Base-by-base conservation (phyloP, 1,140 invertebrate genomes). In the Listronotus oregonensis region DNA sequence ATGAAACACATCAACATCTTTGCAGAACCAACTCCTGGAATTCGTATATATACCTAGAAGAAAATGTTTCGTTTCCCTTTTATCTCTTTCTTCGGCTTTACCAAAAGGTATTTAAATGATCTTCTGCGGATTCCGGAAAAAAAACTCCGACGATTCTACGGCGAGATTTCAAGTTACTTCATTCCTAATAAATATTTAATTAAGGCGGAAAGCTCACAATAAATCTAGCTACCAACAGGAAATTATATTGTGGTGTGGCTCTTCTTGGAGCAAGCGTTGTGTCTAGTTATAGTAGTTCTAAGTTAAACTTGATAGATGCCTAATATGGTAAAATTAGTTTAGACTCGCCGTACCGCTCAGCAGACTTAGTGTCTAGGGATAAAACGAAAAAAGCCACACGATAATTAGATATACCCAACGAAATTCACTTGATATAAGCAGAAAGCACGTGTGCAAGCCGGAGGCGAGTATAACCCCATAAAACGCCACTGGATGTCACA, bases 21-120 rank as follows among this genome's bases (percentile, higher is more conserved):
- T 6, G 14, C 27, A 34, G 14, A 54, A 32, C 31, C n/a, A 54
- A 32, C 37, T 6, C 21, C 50, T 46, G 14, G 56, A 58, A 58
- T 46, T 46, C 37, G 14, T 6, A 46, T 46, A 58, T 40, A 58
- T 18, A 21, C n/a, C 43, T 40, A 44, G 27, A 12, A 43, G 17
- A 15, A 10, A 15, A 12, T 56, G 10, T 14, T 18, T n/a, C n/a
- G 37, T 15, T 27, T 27, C 21, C 5, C 54, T 42, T 18, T 18
- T 14, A 8, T 27, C 39, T 15, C 58, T 37, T 9, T 40, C 47
- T 49, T 43, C 34, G 50, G 49, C 34, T 21, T 39, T 52, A 62
- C 49, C 60, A 65, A 65, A 65, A 65, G 54, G 63, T 65, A 65
- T 65, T 65, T 65, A 65, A 65, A 55, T 57, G 54, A 56, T 64